Evolutionary conservation across 2,113 vertebrate genomes (phyloP), one percentile per base, ranked within the genome.

Genomic region (Fulmarus glacialis): DNA sequence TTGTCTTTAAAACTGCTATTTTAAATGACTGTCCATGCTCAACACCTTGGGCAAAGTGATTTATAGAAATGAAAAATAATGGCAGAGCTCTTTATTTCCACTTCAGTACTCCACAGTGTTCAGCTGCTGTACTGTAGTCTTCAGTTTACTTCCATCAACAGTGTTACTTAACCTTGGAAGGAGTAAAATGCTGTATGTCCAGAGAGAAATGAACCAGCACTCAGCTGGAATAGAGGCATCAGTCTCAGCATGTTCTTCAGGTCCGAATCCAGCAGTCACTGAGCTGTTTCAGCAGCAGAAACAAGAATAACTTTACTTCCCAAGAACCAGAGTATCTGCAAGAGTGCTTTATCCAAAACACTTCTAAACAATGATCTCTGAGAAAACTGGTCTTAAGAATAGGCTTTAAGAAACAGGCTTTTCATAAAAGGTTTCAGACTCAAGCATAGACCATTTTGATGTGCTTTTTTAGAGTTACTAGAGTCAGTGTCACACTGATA

Each of bases 101-200:
- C 91, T 93, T 23, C 9, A 86, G 62, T 87, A 40, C 82, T 84
- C 62, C 72, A 75, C 77, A 64, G 47, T 94, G 93, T 86, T 80
- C 92, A 96, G 87, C 38, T 45, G 8, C 45, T 19, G 18, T 45
- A 47, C 50, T 72, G 80, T 82, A 83, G 68, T 53, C 75, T 55
- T 82, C 74, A 64, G 38, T 82, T 96, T 91, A 82, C 95, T 94
- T 93, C 66, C 89, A 19, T 45, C 45, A 77, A 58, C 75, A 75
- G 70, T 84, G 22, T 87, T 75, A 81, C 56, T 70, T 97, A 85
- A 89, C 85, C 87, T 96, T 95, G 85, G 67, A 87, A 85, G 82
- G 70, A 63, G 43, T 56, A 63, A 59, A 60, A 94, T 92, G 81
- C 50, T 22, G 22, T 42, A 47, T n/a, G 36, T 42, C 27, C 4